Evolutionary conservation across 53 echinoderm and acorn worm genomes (phyloP), one percentile per base, ranked within the genome.

Genomic region (Luidia sarsii): DNA sequence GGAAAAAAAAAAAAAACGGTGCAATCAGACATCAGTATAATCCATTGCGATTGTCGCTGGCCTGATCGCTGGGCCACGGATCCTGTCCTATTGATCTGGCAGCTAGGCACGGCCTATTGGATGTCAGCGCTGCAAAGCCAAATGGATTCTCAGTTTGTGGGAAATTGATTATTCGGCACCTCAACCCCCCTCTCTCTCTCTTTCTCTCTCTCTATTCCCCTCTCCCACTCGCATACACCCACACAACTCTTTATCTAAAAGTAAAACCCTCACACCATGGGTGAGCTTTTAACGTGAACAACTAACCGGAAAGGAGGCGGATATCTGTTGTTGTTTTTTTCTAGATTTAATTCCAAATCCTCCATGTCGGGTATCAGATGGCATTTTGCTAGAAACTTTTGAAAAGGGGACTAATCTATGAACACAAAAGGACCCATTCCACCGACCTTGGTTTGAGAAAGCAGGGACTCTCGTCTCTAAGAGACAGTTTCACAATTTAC

Each of bases 31-130:
- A 34, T 34, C 55, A 4, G 22, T 8, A 29, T 56, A 50, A 72
- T 37, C 72, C 19, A 3, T 2, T 8, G 41, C 38, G 18, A 31
- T 36, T 37, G n/a, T 38, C 11, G 23, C 56, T 39, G 23, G 54
- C 10, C 52, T 53, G 55, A 54, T 49, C 72, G 39, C 53, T 52
- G 37, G 39, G 23, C 72, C 72, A 36, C 6, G 56, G 56, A 72
- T 72, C 72, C 72, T 20, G 8, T 20, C 24, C 18, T 72, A 72
- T 72, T 72, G 72, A 72, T 72, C 72, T 30, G 36, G 34, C 2
- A 9, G 34, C 0, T 8, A 3, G 1, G 36, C 11, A 7, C 6
- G 54, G 0, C 72, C 54, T 36, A 72, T 72, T 72, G 72, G 72
- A 37, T 56, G 55, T 72, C 72, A 50, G 55, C 2, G 6, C 63